phyloP scores from a whole-genome alignment of 2,113 vertebrate genomes.

The Ptilorrhoa leucosticta region DNA sequence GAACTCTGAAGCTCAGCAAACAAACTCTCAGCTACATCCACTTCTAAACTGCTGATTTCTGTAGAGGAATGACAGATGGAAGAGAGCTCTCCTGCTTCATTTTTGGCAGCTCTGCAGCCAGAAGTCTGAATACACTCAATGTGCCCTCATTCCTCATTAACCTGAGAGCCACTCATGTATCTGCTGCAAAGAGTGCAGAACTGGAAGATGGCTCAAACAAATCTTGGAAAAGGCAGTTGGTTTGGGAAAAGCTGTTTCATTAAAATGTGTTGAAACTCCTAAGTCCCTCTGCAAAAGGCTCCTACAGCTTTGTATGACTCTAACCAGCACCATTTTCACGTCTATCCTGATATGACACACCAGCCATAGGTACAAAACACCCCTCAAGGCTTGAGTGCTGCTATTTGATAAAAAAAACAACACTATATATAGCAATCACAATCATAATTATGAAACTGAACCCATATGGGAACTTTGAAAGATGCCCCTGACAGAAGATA shows the following conservation, averaged over 20 bases:
- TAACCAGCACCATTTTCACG: neutral
- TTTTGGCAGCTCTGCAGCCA: neutral
- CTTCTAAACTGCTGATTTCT: neutral
- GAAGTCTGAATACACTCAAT: neutral
- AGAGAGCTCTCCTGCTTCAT: neutral
- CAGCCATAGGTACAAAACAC: neutral
- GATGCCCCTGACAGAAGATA: neutral
- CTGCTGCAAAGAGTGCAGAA: neutral
- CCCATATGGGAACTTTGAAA: neutral
- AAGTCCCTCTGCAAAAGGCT: neutral
- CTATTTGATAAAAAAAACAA: neutral
- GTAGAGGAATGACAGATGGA: slow-evolving; percentile 12
- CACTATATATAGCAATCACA: neutral
- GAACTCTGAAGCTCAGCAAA: neutral
- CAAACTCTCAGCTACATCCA: neutral
- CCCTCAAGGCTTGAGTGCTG: neutral
- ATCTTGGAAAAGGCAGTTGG: neutral
- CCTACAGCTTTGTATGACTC: neutral
- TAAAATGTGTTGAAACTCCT: neutral
- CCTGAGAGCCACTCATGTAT: neutral
- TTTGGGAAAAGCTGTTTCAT: neutral
- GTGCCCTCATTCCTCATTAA: neutral
- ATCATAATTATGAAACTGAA: neutral
- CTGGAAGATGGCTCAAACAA: neutral
- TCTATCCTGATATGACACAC: neutral